These are phyloP conservation scores for Mercenaria mercenaria DNA, from an alignment of 1,140 invertebrate genomes.

Conservation along the genomic window DNA sequence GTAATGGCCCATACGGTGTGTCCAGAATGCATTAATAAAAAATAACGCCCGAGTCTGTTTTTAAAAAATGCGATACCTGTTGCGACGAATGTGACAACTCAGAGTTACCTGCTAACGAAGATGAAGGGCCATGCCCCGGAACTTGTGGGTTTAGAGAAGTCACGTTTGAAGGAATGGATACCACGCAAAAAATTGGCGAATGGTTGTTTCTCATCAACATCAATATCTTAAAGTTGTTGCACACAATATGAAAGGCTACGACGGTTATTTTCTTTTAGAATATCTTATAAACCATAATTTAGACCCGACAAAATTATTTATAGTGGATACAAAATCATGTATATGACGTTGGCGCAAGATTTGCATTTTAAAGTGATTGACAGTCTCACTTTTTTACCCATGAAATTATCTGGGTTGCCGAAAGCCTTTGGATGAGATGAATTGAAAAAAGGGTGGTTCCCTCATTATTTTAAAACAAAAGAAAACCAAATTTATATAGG, in stretches of 20 bases:
- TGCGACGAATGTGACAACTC: conserved; percentile 30
- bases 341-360: background rate
- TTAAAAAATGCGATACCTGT: conserved; percentile 29
- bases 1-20: conserved; percentile 40
- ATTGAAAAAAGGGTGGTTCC: conserved; percentile 57
- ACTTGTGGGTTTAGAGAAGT: conserved; percentile 37
- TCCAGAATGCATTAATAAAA: background rate
- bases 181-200: conserved; percentile 1
- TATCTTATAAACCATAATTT: background rate
- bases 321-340: conserved; percentile 20
- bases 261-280: conserved; percentile 39
- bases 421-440: conserved; percentile 49
- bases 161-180: conserved; percentile 17
- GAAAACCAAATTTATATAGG: conserved; percentile 54
- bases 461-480: conserved; percentile 45
- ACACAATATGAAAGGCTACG: conserved; percentile 55
- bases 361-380: conserved; percentile 30
- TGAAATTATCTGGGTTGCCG: conserved; percentile 36
- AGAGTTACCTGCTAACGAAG: background rate
- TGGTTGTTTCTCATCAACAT: conserved; percentile 27
- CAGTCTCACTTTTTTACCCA: conserved; percentile 49
- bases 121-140: background rate
- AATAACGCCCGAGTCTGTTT: background rate
- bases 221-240: conserved; percentile 31
- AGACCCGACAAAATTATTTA: conserved; percentile 12